Percentiles rank a stretch among this genome's conserved stretches.
Conservation (phyloP, 2,113 vertebrate genomes). For the Equus przewalskii region DNA sequence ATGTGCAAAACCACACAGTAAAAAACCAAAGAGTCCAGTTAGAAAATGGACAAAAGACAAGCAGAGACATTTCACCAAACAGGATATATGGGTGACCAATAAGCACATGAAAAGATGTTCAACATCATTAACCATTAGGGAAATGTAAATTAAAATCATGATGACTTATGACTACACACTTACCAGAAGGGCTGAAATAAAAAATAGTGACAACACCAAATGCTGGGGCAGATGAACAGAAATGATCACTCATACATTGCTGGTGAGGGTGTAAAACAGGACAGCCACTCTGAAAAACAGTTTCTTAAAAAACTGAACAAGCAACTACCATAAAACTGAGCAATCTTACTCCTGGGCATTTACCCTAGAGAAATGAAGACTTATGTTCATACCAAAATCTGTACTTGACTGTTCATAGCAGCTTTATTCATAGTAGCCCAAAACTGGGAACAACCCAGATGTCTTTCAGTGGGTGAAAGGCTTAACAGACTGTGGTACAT, state of each 20-base stretch:
- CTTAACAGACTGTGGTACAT: neutral
- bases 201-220: neutral
- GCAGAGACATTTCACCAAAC: neutral
- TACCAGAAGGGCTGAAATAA: neutral
- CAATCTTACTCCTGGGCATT: no score
- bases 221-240: neutral
- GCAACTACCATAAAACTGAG: neutral
- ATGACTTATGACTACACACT: neutral
- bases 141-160: slow-evolving; percentile 29
- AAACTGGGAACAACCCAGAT: neutral
- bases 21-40: neutral
- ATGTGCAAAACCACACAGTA: neutral
- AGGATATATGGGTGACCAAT: neutral
- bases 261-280: neutral
- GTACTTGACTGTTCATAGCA: neutral
- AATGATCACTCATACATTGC: neutral
- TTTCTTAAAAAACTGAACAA: neutral
- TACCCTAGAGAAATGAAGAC: neutral
- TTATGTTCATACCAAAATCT: neutral
- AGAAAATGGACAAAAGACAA: neutral
- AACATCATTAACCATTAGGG: neutral
- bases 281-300: no score
- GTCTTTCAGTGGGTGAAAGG: neutral
- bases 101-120: neutral
- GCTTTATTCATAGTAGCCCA: neutral